phyloP scores from a whole-genome alignment of 2,797 vertebrate genomes.

The Coranthus polyacanthus region DNA sequence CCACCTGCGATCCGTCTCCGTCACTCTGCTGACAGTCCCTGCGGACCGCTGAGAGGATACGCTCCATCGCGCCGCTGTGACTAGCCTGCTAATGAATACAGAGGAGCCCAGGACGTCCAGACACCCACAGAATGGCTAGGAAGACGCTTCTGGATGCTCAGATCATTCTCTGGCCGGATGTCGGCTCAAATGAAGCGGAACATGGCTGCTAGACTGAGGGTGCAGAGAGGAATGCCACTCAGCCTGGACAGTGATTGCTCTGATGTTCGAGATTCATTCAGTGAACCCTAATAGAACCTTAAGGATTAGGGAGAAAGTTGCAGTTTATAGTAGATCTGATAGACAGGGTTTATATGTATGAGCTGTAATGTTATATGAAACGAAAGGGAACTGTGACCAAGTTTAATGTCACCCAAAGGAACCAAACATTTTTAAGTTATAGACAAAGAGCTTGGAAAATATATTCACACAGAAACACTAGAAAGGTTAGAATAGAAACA shows the following conservation, averaged over 20 bases:
- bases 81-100: slow-evolving; percentile 83
- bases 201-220: slow-evolving; percentile 63
- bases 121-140: slow-evolving; percentile 66
- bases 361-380: slow-evolving; percentile 26
- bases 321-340: slow-evolving; percentile 49
- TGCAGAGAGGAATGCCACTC: slow-evolving; percentile 66
- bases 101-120: slow-evolving; percentile 73
- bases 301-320: slow-evolving; percentile 49
- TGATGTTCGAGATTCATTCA: slow-evolving; percentile 78
- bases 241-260: slow-evolving; percentile 71
- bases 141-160: slow-evolving; percentile 64
- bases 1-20: slow-evolving; percentile 92
- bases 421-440: slow-evolving; percentile 11
- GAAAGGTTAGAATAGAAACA: too few species aligned
- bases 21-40: slow-evolving; percentile 85
- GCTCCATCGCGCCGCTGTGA: slow-evolving; percentile 78
- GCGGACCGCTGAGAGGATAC: slow-evolving; percentile 81
- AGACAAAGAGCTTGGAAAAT: too few species aligned
- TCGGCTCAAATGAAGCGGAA: slow-evolving; percentile 82
- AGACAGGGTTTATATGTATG: slow-evolving; percentile 47
- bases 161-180: slow-evolving; percentile 74
- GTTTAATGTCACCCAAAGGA: slow-evolving; percentile 30
- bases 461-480: too few species aligned
- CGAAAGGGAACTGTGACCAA: slow-evolving; percentile 15
- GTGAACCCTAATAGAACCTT: slow-evolving; percentile 61